A percentile compares a stretch with the other conserved stretches of the same genome.
phyloP scores from a whole-genome alignment of 2,113 vertebrate genomes.

The Nicator chloris region DNA sequence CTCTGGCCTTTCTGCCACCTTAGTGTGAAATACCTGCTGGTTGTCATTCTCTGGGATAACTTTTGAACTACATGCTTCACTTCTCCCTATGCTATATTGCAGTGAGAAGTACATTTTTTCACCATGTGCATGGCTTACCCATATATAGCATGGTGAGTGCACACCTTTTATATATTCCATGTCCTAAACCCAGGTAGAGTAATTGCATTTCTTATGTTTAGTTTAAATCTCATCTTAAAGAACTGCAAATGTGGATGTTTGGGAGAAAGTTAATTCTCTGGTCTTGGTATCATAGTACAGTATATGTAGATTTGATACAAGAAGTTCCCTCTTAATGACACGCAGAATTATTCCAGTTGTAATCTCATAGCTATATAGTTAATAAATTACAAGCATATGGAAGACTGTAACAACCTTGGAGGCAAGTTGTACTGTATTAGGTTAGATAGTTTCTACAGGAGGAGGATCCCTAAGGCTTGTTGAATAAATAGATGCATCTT shows the following conservation, averaged over 20 bases:
- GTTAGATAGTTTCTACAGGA: conserved; percentile 14
- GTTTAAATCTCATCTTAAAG: not conserved
- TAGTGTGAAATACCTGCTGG: not conserved
- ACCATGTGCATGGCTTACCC: not conserved
- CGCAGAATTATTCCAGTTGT: not conserved
- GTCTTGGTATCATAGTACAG: not conserved
- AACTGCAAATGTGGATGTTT: not conserved
- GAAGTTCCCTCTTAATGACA: not conserved
- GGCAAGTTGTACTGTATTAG: not conserved
- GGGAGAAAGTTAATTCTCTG: not conserved
- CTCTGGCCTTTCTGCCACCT: not conserved
- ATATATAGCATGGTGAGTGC: not conserved
- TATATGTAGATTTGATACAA: not conserved
- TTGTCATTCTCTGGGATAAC: not conserved
- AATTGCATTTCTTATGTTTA: not conserved
- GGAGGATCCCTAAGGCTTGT: conserved; percentile 5
- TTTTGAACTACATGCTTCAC: not conserved
- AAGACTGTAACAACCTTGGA: not conserved
- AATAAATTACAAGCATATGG: not conserved
- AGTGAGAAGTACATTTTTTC: not conserved
- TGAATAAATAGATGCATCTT: conserved; percentile 30
- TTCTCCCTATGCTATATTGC: not conserved
- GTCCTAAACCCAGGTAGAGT: not conserved
- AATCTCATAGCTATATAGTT: not conserved
- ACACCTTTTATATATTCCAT: not conserved